Percentiles rank a stretch among this genome's conserved stretches.
Conservation (phyloP, 2,888 invertebrate species). For the Mystacides longicornis region DNA sequence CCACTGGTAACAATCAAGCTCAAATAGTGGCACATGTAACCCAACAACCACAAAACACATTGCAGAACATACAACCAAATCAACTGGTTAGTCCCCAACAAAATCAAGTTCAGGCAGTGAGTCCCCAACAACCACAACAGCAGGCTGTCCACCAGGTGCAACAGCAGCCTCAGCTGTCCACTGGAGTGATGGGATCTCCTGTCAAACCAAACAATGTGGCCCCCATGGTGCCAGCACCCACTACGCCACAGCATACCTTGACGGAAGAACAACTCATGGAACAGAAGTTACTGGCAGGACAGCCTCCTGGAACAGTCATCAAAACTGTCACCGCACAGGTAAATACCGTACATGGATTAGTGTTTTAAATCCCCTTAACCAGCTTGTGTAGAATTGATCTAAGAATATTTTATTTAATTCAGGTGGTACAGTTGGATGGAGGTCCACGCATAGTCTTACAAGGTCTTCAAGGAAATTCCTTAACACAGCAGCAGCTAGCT, state of each 20-base stretch:
- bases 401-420: constrained; percentile 5
- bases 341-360: not conserved
- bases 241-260: constrained; percentile 31
- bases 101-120: constrained; percentile 5
- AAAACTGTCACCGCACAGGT: constrained; percentile 80
- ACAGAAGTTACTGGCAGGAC: constrained; percentile 65
- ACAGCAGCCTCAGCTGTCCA: constrained; percentile 7
- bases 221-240: constrained; percentile 25
- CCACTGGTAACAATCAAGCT: constrained; percentile 69
- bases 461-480: constrained; percentile 74
- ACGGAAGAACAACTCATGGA: constrained; percentile 54
- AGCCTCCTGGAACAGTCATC: constrained; percentile 79
- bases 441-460: constrained; percentile 82
- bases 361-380: not conserved
- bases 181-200: constrained; percentile 5
- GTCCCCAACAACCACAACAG: constrained; percentile 12
- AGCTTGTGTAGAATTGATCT: not conserved
- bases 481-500: constrained; percentile 73
- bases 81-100: constrained; percentile 20
- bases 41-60: constrained; percentile 44
- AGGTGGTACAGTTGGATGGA: constrained; percentile 74
- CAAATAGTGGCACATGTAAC: constrained; percentile 70
- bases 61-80: constrained; percentile 29
- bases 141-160: not conserved
- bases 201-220: constrained; percentile 23